Evolutionary conservation across 2,888 invertebrate genomes (phyloP).

Genomic region (Coleophora flavipennella): DNA sequence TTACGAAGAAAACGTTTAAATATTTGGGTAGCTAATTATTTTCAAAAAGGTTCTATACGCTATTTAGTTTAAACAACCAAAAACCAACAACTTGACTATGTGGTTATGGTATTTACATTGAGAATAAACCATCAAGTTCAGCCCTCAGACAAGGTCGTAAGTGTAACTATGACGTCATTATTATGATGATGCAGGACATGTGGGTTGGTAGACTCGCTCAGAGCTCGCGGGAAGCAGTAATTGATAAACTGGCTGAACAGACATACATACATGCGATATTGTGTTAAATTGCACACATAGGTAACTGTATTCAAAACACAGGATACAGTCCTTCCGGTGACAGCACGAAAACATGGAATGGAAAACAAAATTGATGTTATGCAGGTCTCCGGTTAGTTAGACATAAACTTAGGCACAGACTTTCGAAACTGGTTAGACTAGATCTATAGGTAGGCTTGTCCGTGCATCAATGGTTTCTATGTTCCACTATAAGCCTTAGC

Average conservation of each 20-base stretch:
- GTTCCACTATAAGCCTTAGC: not conserved
- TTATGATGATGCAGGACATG: constrained; percentile 51
- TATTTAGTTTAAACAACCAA: no score
- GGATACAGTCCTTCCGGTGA: constrained; percentile 30
- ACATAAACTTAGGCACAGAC: constrained; percentile 13
- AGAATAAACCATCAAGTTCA: constrained; percentile 37
- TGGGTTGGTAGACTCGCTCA: constrained; percentile 31
- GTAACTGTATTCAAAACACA: constrained; percentile 13
- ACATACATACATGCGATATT: constrained; percentile 14
- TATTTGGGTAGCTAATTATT: no score
- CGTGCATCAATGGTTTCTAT: not conserved
- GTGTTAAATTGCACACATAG: constrained; percentile 7
- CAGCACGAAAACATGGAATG: constrained; percentile 24
- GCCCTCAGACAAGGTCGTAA: constrained; percentile 51
- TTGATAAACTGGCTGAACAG: constrained; percentile 46
- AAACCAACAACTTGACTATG: constrained; percentile 14
- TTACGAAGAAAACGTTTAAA: no score
- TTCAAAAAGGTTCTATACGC: no score
- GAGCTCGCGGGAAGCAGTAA: constrained; percentile 41
- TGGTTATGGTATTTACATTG: constrained; percentile 45
- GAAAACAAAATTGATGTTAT: constrained; percentile 26
- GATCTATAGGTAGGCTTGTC: constrained; percentile 9
- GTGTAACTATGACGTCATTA: constrained; percentile 43
- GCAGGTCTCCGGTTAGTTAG: constrained; percentile 23
- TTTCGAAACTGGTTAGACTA: constrained; percentile 38